Evolutionary conservation across 1,140 invertebrate genomes (phyloP).

Genomic region (Littorina saxatilis): DNA sequence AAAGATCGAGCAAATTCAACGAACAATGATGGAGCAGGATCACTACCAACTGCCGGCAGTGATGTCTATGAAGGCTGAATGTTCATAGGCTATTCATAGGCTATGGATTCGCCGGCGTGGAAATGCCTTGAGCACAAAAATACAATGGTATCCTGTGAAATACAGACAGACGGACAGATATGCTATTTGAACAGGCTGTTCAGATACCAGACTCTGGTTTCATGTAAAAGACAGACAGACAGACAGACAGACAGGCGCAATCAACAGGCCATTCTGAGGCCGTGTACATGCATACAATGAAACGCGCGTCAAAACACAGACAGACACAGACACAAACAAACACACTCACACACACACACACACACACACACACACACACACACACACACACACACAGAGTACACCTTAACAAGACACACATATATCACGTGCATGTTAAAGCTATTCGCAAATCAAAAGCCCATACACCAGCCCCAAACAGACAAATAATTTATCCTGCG

Average conservation of each 20-base stretch:
- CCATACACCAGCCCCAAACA: no score
- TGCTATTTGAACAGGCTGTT: no score
- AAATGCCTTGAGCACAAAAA: background rate
- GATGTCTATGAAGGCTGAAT: no score
- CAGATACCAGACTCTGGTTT: no score
- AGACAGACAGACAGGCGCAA: background rate
- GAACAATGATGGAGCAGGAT: no score
- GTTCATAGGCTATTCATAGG: no score
- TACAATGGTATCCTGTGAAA: background rate
- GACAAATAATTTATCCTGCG: no score
- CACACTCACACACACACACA: constrained; percentile 29
- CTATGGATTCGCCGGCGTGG: no score
- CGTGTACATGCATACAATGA: background rate
- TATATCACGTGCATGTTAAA: background rate
- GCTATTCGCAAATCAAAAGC: no score
- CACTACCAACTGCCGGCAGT: no score
- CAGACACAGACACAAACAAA: background rate
- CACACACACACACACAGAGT: constrained; percentile 20
- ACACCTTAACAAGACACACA: background rate
- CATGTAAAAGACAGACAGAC: constrained; percentile 28
- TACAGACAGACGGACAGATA: background rate
- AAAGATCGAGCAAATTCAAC: no score
- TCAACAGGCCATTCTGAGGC: constrained; percentile 24
- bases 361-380: constrained; percentile 22
- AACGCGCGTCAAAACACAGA: background rate